A percentile compares a stretch with the other conserved stretches of the same genome.
Conservation (phyloP, 2,113 vertebrate species). For the Limnothrissa miodon region DNA sequence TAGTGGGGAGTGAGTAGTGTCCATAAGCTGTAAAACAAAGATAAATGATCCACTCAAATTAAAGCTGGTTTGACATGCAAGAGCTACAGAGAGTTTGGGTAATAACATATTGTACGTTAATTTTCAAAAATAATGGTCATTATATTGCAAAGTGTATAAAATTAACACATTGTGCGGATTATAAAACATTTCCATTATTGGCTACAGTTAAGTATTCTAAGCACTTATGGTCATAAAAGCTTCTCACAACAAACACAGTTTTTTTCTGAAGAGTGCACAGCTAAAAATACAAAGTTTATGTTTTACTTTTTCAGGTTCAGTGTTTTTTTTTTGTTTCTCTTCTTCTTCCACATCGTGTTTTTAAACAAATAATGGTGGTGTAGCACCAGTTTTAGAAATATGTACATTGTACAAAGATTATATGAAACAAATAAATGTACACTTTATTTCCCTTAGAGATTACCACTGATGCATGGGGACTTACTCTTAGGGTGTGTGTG, state of each 20-base stretch:
- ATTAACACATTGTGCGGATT: slow-evolving; percentile 52
- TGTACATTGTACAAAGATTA: slow-evolving; percentile 56
- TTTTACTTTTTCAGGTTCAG: slow-evolving; percentile 32
- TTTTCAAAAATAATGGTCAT: slow-evolving; percentile 21
- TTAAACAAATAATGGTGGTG: slow-evolving; percentile 49
- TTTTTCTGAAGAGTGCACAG: slow-evolving; percentile 61
- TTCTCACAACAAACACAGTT: slow-evolving; percentile 61
- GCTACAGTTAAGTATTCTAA: slow-evolving; percentile 70
- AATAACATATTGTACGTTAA: slow-evolving; percentile 1
- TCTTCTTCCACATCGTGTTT: slow-evolving; percentile 38
- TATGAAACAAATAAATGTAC: slow-evolving; percentile 25
- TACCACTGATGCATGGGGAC: background rate
- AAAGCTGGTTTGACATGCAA: slow-evolving; percentile 9
- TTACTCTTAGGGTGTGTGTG: background rate
- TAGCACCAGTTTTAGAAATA: slow-evolving; percentile 67
- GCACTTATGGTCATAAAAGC: slow-evolving; percentile 70
- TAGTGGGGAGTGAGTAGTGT: background rate
- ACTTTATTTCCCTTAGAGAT: slow-evolving; percentile 15
- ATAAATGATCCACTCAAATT: slow-evolving; percentile 12
- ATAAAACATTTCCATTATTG: slow-evolving; percentile 58
- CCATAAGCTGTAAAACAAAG: background rate
- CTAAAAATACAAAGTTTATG: slow-evolving; percentile 58
- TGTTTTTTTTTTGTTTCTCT: slow-evolving; percentile 6
- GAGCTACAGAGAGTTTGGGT: slow-evolving; percentile 13
- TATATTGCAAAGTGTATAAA: slow-evolving; percentile 20